phyloP scores from a whole-genome alignment of 2,113 vertebrate genomes.

The Chunga burmeisteri region DNA sequence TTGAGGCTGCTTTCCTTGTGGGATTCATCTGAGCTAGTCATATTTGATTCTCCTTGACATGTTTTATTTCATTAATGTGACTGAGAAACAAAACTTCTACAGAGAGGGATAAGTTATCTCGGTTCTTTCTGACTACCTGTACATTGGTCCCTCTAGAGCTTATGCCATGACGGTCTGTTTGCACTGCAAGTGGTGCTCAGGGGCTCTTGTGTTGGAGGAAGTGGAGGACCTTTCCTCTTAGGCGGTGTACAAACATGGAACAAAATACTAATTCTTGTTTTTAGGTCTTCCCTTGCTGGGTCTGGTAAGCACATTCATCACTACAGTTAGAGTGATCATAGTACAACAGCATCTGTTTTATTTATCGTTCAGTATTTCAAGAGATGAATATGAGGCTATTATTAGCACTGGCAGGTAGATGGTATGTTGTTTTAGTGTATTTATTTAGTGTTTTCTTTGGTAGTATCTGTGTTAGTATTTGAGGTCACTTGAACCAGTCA shows the following conservation, averaged over 20 bases:
- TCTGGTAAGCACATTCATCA: background rate
- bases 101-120: background rate
- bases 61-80: background rate
- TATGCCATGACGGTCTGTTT: background rate
- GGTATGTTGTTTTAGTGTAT: conserved; percentile 27
- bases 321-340: background rate
- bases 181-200: background rate
- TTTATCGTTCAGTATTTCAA: conserved; percentile 9
- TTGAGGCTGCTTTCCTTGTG: background rate
- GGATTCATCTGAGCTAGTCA: background rate
- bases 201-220: background rate
- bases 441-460: conserved; percentile 21
- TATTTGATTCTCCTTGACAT: background rate
- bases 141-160: background rate
- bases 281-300: background rate
- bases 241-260: background rate
- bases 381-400: conserved; percentile 4
- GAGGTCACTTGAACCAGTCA: background rate
- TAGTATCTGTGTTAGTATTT: conserved; percentile 16
- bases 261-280: background rate
- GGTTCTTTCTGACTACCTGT: background rate
- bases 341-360: conserved; percentile 13
- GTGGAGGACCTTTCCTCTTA: background rate
- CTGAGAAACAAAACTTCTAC: background rate
- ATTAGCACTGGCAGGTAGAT: conserved; percentile 10